A percentile compares a stretch with the other conserved stretches of the same genome.
These are phyloP conservation scores for Phrynosoma platyrhinos DNA, from an alignment of 2,113 vertebrate genomes.

Conservation along the genomic window DNA sequence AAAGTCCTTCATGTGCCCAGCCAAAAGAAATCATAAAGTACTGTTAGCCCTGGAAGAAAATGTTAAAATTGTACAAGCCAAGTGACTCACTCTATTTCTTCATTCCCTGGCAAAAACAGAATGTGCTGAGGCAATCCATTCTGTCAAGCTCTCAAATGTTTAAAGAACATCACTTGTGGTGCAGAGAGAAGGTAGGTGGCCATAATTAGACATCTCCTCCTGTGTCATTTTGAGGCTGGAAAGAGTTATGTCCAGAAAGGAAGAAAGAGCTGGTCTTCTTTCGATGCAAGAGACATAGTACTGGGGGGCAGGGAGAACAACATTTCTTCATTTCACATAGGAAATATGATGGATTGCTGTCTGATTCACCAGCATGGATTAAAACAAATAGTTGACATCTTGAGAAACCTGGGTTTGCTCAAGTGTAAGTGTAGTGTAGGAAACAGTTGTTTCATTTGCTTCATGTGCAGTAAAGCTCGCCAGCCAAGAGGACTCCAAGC, in stretches of 20 bases:
- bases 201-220: rapidly evolving
- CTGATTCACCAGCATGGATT: background rate
- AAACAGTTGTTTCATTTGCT: background rate
- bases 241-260: background rate
- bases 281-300: background rate
- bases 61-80: background rate
- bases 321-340: background rate
- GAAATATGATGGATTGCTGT: background rate
- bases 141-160: conserved; percentile 7
- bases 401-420: background rate
- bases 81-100: conserved; percentile 27
- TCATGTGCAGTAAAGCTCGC: background rate
- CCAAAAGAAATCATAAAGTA: conserved; percentile 18
- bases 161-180: background rate
- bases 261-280: background rate
- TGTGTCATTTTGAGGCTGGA: background rate
- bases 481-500: too few species aligned
- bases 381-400: conserved; percentile 3
- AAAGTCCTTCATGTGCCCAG: background rate
- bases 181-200: background rate
- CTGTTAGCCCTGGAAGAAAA: conserved; percentile 8
- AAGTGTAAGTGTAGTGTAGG: too few species aligned
- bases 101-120: conserved; percentile 30
- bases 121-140: background rate
- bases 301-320: background rate